Percentiles rank a stretch among this genome's conserved stretches.
These are phyloP conservation scores for Eurypyga helias DNA, from an alignment of 2,113 vertebrate genomes.

Conservation along the genomic window DNA sequence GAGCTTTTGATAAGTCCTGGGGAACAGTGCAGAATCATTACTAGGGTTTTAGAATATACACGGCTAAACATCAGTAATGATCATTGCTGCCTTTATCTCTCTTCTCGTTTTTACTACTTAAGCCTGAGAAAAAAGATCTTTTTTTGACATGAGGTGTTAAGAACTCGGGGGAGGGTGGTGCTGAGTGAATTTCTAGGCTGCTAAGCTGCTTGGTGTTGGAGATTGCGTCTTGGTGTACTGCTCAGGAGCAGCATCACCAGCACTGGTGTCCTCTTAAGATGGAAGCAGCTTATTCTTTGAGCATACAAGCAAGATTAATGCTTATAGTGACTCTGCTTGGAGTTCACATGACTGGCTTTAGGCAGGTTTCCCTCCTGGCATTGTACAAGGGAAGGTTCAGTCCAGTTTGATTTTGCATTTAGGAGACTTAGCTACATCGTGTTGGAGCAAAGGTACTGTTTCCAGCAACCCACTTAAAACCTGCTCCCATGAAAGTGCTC, in stretches of 20 bases:
- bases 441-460: neutral
- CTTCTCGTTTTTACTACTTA: neutral
- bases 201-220: neutral
- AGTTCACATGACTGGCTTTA: neutral
- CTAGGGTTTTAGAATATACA: neutral
- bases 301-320: neutral
- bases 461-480: neutral
- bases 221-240: too few relatives aligned
- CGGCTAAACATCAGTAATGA: neutral
- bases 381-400: neutral
- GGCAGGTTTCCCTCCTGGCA: neutral
- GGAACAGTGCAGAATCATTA: neutral
- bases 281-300: neutral
- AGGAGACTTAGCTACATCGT: neutral
- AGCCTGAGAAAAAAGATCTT: neutral
- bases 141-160: neutral
- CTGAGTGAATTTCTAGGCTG: neutral
- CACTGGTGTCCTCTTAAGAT: neutral
- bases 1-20: neutral
- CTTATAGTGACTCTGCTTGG: neutral
- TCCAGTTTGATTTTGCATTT: neutral
- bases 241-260: neutral
- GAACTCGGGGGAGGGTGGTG: neutral
- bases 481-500: neutral
- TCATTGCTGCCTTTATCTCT: neutral